phyloP scores from a whole-genome alignment of 2,797 vertebrate species.

The Leptodactylus fallax region DNA sequence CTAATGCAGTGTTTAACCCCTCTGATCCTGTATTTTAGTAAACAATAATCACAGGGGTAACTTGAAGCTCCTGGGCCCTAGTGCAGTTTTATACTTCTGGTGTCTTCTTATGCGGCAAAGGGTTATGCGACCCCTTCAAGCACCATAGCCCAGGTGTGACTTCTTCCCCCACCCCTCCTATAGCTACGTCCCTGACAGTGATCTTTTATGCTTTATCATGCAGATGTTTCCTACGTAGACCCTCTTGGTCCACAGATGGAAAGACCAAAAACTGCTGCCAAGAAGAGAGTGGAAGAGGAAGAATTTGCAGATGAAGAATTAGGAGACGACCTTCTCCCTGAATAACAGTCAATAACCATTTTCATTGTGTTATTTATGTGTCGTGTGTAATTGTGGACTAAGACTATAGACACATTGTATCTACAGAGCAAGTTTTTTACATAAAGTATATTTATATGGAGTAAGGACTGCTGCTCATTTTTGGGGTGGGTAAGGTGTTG shows the following conservation, averaged over 20 bases:
- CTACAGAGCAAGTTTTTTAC: neutral
- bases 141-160: neutral
- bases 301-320: slow-evolving; percentile 95
- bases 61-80: too few species aligned
- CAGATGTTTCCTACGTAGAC: slow-evolving; percentile 92
- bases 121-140: too few species aligned
- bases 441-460: slow-evolving; percentile 1
- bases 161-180: neutral
- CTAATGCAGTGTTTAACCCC: too few species aligned
- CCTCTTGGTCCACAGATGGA: slow-evolving; percentile 92
- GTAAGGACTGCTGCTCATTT: neutral
- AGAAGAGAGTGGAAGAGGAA: slow-evolving; percentile 86
- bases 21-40: too few species aligned
- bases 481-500: neutral
- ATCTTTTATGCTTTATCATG: slow-evolving; percentile 64
- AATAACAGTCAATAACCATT: slow-evolving; percentile 71
- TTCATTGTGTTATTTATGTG: slow-evolving; percentile 1
- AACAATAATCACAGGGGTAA: too few species aligned
- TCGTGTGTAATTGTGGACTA: neutral
- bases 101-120: neutral
- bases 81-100: too few species aligned
- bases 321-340: slow-evolving; percentile 93
- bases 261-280: slow-evolving; percentile 92
- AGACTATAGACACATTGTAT: neutral
- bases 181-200: neutral